Conservation (phyloP, 92 coral and sea anemone species). For the Montipora capitata region DNA sequence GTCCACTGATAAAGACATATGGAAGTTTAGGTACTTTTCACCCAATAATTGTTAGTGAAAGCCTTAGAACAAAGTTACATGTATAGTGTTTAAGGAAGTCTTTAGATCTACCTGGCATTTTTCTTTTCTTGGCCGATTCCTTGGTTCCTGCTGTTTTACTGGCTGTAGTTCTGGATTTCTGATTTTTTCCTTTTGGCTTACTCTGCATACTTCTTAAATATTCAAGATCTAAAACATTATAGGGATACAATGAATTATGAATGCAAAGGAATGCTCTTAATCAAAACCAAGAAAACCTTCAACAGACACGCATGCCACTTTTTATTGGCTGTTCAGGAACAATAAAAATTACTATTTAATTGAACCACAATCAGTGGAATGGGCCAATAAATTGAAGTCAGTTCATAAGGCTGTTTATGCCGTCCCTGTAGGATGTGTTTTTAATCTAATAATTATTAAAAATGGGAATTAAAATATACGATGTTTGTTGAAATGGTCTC, state of each 20-base stretch:
- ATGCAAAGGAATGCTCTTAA: conserved; percentile 11
- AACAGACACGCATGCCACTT: conserved; percentile 23
- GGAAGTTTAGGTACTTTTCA: conserved; percentile 21
- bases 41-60: conserved; percentile 7
- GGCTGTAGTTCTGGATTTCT: conserved; percentile 19
- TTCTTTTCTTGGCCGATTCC: conserved; percentile 21
- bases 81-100: background rate
- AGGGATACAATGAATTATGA: conserved; percentile 12
- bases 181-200: conserved; percentile 17
- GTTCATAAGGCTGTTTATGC: conserved; percentile 23
- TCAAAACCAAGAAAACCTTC: background rate
- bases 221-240: conserved; percentile 23
- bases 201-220: conserved; percentile 13
- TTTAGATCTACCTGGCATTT: conserved; percentile 12
- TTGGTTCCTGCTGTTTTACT: conserved; percentile 11
- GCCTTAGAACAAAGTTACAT: background rate
- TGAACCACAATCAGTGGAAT: conserved; percentile 28
- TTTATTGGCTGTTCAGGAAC: conserved; percentile 25
- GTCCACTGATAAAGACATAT: background rate
- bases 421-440: conserved; percentile 18
- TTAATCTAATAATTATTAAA: conserved; percentile 23
- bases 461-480: conserved; percentile 1
- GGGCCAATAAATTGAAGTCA: conserved; percentile 26
- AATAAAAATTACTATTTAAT: conserved; percentile 9
- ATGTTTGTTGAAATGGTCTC: background rate